Conservation (phyloP, 2,113 vertebrate species). For the Paraplagusia blochii region DNA sequence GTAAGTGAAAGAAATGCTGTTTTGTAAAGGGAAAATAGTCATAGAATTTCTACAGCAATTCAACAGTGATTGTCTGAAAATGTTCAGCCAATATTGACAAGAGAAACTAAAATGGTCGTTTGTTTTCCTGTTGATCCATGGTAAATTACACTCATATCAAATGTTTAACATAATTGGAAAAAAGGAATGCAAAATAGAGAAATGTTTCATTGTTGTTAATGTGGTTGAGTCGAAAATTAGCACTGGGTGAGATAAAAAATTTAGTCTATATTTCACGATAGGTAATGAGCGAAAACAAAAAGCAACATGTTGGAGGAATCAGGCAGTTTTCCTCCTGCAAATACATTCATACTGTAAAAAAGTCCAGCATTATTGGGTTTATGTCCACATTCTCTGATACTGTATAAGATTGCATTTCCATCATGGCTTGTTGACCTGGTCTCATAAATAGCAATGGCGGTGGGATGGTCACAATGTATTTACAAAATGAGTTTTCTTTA, state of each 20-base stretch:
- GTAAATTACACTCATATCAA: conserved; percentile 28
- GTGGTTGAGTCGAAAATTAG: conserved; percentile 24
- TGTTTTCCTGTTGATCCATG: conserved; percentile 19
- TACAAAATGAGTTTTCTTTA: conserved; percentile 62
- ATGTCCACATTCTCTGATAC: conserved; percentile 50
- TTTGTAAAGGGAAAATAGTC: conserved; percentile 47
- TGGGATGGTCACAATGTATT: conserved; percentile 61
- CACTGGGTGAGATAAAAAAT: conserved; percentile 36
- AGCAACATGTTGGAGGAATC: conserved; percentile 28
- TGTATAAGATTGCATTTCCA: conserved; percentile 35
- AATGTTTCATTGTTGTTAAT: conserved; percentile 30
- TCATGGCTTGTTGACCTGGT: conserved; percentile 47
- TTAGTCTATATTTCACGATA: conserved; percentile 48
- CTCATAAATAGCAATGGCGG: conserved; percentile 48
- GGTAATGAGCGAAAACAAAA: conserved; percentile 45
- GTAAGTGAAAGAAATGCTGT: conserved; percentile 43
- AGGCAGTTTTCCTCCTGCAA: conserved; percentile 40
- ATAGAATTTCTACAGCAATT: conserved; percentile 44
- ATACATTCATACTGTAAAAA: conserved; percentile 65
- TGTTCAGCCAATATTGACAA: conserved; percentile 44
- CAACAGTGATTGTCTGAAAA: conserved; percentile 47
- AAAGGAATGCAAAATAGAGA: conserved; percentile 25
- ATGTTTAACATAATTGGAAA: conserved; percentile 19
- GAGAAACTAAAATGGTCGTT: conserved; percentile 28
- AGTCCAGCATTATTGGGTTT: conserved; percentile 67